Evolutionary conservation across 2,797 vertebrate species (phyloP), one percentile per base, ranked within the genome.

Genomic region (Xenopus petersii): DNA sequence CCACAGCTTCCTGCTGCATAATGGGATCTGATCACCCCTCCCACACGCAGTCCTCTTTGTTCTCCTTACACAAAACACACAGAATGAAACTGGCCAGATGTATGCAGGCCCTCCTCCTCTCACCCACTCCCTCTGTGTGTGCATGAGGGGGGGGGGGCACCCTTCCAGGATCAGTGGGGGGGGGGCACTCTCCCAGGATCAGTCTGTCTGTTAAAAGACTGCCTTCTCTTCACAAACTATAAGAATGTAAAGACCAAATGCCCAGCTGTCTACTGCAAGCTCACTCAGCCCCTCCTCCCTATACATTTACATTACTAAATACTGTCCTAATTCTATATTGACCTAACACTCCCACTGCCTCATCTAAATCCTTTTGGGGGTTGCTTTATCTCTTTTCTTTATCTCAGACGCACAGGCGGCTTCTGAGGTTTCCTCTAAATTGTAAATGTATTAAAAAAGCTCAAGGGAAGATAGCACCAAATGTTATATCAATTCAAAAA

Each of bases 1-100:
- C 75, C 70, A 78, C 75, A 73, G 75, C 71, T 78, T 78, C 75
- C 75, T 78, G 75, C 75, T 64, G 75, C 60, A 78, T 73, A 73
- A 73, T 78, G 75, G 75, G 75, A 78, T 73, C 60, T 78, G 75
- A 71, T 70, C 75, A 69, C 75, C 66, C 75, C 75, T 78, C 75
- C 75, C 70, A 78, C 75, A 73, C 71, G 42, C 70, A 73, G 64
- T 51, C 42, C 30, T 78, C 75, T 78, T 78, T 78, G 75, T 78
- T 78, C 75, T 78, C 59, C 30, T 30, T 63, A 68, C 71, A 78
- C 65, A 78, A 78, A 78, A 78, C 71, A 64, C 67, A 73, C 71
- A 78, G 75, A 78, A 73, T 73, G 70, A 73, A 78, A 78, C 70
- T 58, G 60, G 71, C 70, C 75, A 78, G 75, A 78, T 78, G 70